Base-by-base conservation (phyloP, 2,888 invertebrate species). In the Pollenia angustigena region DNA sequence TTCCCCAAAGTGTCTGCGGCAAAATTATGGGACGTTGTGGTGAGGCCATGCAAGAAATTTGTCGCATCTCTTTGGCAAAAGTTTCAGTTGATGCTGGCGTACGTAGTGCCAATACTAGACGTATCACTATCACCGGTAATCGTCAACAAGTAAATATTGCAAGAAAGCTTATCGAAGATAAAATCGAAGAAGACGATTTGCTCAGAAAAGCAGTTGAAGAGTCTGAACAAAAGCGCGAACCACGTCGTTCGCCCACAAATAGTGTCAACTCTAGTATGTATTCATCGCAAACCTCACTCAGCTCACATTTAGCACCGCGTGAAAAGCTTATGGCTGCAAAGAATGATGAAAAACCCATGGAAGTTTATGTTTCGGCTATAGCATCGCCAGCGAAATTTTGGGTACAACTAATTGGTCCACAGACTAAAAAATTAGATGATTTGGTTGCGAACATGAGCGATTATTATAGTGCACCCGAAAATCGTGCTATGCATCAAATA, bases 351-450 rank as follows among this genome's bases (percentile, higher is more conserved):
- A 95, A 96, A 1, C 95, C 95, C 18, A 95, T 97, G 91, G 97
- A 98, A 91, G 97, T 98, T 16, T 98, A 96, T 93, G 97, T 98
- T 4, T 97, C 97, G 0, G 97, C 98, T 0, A 95, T 97, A 87
- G 96, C 96, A 14, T 96, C 96, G 44, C 98, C 98, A 0, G 94
- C 95, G 0, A 94, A 95, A 87, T 98, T 98, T 94, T 98, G 98
- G 97, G 95, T 98, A 11, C 98, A 98, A 94, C 95, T 97, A 87
- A 95, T 96, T 76, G 96, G 97, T 0, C 95, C 96, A 0, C 95
- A 95, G 89, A 96, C 97, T 1, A 94, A 95, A 9, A 95, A 97
- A 91, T 94, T 98, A 16, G 97, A 98, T 92, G 95, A 96, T 69
- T 94, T 98, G 48, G 96, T 97, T 7, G 95, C 95, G 8, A 95